Conservation (phyloP, 2,888 invertebrate genomes). For the Sinhomidia bicolor region DNA sequence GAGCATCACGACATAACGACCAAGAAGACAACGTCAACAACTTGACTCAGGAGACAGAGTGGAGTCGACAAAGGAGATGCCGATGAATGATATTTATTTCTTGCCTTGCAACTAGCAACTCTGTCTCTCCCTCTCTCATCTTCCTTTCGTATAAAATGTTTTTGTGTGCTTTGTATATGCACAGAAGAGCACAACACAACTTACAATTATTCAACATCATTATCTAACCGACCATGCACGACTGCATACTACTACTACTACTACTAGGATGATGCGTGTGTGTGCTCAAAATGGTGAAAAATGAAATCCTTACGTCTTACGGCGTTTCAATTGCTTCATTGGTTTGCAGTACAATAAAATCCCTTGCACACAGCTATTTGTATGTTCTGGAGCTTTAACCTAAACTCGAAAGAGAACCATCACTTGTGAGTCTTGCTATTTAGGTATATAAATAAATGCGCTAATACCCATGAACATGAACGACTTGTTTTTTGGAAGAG, state of each 20-base stretch:
- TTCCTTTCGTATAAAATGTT: background rate
- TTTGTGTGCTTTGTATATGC: background rate
- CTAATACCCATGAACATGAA: slow-evolving; percentile 18
- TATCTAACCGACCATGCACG: slow-evolving; percentile 53
- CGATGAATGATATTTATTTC: slow-evolving; percentile 57
- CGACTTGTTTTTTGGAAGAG: slow-evolving; percentile 25
- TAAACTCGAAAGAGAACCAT: background rate
- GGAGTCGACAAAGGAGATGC: slow-evolving; percentile 68
- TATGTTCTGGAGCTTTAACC: background rate
- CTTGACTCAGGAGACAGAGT: slow-evolving; percentile 71
- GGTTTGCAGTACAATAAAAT: background rate
- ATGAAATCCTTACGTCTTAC: slow-evolving; percentile 30
- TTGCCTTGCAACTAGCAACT: slow-evolving; percentile 1
- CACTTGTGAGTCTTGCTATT: background rate
- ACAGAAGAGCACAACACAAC: background rate
- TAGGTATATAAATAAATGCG: background rate
- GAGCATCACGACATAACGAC: slow-evolving; percentile 52
- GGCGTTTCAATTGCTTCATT: slow-evolving; percentile 57
- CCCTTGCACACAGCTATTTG: background rate
- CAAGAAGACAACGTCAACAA: slow-evolving; percentile 68
- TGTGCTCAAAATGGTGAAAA: slow-evolving; percentile 53
- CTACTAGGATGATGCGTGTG: background rate
- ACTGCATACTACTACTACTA: background rate
- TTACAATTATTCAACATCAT: slow-evolving; percentile 59
- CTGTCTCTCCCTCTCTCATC: too few relatives aligned